phyloP scores from a whole-genome alignment of 30 jellyfish, hydroid and myxozoan species.

The Pelagia noctiluca region DNA sequence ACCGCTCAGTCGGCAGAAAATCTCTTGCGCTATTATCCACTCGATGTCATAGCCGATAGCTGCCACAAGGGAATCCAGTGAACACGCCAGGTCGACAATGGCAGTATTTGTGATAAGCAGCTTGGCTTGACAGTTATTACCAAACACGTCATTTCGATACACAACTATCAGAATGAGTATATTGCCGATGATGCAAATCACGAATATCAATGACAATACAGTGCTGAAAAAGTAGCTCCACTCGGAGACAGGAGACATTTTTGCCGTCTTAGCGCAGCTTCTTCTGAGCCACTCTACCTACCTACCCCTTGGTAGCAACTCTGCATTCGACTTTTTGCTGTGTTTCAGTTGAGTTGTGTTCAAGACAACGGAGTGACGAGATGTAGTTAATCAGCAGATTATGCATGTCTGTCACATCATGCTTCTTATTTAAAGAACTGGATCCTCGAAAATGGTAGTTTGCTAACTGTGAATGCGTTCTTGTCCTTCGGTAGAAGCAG shows the following conservation, averaged over 20 bases:
- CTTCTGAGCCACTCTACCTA: too few relatives aligned
- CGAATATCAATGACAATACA: background rate
- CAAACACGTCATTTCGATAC: slow-evolving; percentile 3
- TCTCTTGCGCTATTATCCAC: background rate
- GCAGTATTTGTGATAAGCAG: slow-evolving; percentile 8
- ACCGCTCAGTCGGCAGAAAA: background rate
- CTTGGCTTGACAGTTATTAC: slow-evolving; percentile 11
- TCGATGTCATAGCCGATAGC: background rate
- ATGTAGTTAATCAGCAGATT: too few relatives aligned
- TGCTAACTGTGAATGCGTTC: too few relatives aligned
- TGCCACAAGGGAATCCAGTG: background rate
- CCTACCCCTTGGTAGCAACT: too few relatives aligned
- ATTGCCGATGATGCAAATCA: slow-evolving; percentile 10
- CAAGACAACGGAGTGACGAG: too few relatives aligned
- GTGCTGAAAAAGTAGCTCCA: background rate
- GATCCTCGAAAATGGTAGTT: too few relatives aligned
- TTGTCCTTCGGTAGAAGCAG: too few relatives aligned
- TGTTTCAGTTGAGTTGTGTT: too few relatives aligned
- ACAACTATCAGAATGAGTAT: background rate
- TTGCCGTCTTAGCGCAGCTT: too few relatives aligned
- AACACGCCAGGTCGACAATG: background rate
- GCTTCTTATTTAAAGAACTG: too few relatives aligned
- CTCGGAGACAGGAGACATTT: slow-evolving; percentile 4
- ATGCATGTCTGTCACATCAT: too few relatives aligned
- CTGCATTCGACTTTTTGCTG: too few relatives aligned